Evolutionary conservation across 2,113 vertebrate species (phyloP).

Genomic region (Lepus americanus): DNA sequence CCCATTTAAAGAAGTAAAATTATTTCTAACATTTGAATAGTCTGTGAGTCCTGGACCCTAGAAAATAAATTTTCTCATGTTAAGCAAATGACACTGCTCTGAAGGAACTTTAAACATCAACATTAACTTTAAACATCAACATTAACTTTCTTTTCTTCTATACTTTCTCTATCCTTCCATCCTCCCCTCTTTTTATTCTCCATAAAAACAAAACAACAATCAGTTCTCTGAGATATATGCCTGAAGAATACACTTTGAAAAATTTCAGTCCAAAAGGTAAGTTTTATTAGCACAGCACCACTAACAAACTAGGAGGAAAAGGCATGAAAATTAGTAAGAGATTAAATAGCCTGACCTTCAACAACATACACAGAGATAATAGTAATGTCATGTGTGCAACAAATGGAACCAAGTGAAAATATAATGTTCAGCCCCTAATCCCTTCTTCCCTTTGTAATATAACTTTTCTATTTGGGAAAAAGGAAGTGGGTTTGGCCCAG

Average conservation of each 20-base stretch:
- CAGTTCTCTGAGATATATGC: background rate
- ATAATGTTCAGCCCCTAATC: background rate
- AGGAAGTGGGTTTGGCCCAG: background rate
- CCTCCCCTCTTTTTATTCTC: background rate
- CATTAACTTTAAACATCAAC: background rate
- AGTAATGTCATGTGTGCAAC: background rate
- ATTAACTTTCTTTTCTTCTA: background rate
- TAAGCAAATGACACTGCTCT: background rate
- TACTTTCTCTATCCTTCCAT: background rate
- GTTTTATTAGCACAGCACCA: background rate
- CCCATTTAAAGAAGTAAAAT: background rate
- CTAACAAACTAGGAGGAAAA: constrained; percentile 16
- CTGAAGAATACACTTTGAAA: constrained; percentile 23
- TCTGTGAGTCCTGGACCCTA: background rate
- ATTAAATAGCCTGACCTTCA: background rate
- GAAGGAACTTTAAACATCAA: background rate
- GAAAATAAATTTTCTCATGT: constrained; percentile 17
- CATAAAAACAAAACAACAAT: background rate
- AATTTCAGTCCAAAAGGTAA: background rate
- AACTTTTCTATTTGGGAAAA: background rate
- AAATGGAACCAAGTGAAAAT: background rate
- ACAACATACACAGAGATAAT: background rate
- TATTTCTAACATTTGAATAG: background rate
- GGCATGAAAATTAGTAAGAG: background rate
- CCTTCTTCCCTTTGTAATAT: background rate